Base-by-base conservation (phyloP, 1,140 invertebrate genomes). In the Portunus trituberculatus region DNA sequence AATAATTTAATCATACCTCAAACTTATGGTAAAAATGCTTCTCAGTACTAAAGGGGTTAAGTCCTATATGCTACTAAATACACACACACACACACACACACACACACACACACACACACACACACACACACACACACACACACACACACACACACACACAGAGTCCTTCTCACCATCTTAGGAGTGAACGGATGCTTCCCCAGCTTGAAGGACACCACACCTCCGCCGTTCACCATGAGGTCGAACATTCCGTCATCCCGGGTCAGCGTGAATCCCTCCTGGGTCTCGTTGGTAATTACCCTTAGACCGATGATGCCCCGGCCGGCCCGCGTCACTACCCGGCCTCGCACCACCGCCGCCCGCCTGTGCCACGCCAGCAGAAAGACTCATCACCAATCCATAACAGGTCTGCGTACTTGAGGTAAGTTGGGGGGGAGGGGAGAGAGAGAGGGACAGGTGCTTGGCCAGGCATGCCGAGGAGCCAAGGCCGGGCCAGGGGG, bases 221-320 rank as follows among this genome's bases (percentile, higher is more conserved):
- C 99, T 7, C 99, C 99, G 16, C 99, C 99, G 97, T 99, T 99
- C 25, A 99, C 99, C 96, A 99, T 97, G 6, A 99, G 97, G 97
- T 99, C 99, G 97, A 99, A 99, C 98, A 99, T 99, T 84, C 98
- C 98, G 96, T 99, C 98, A 96, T 97, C 96, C 88, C 97, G 95
- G 6, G 99, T 99, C 25, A 99, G 97, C 0, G 99, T 99, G 97
- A 99, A 99, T 0, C 99, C 99, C 88, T 96, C 96, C 28, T 97
- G 96, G 25, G 98, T 99, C 95, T 98, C 98, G 8, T 98, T 96
- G 31, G 95, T 93, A 91, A 98, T 98, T 0, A 99, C 99, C 90
- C 99, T 97, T 1, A 99, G 99, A 86, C 99, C 99, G 97, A 99
- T 98, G 92, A 99, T 97, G 31, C 99, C 99, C 96, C 98, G 99